Evolutionary conservation across 2,113 vertebrate genomes (phyloP).

Genomic region (Dipodomys spectabilis): DNA sequence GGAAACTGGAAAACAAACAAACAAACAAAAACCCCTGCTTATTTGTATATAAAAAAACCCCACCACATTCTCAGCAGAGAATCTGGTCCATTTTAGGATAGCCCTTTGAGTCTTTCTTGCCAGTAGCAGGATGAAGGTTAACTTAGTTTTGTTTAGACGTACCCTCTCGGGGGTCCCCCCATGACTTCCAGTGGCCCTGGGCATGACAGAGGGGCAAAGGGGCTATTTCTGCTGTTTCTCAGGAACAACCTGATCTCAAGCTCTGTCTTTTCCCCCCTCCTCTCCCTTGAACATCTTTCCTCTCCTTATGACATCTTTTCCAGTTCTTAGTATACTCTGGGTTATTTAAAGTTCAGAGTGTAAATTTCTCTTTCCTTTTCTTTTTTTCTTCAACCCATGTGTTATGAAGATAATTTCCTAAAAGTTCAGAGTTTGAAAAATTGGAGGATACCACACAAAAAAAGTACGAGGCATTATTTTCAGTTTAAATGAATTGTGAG

Average conservation of each 20-base stretch:
- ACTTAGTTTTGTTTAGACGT: neutral
- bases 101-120: neutral
- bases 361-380: neutral
- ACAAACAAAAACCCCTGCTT: neutral
- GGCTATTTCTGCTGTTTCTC: neutral
- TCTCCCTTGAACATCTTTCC: neutral
- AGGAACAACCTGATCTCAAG: neutral
- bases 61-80: conserved; percentile 41
- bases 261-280: neutral
- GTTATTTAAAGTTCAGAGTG: conserved; percentile 59
- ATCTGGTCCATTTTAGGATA: conserved; percentile 1
- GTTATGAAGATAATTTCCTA: conserved; percentile 11
- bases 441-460: neutral
- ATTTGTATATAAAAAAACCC: conserved; percentile 41
- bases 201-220: neutral
- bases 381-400: neutral
- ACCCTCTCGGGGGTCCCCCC: neutral
- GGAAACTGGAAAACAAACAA: conserved; percentile 36
- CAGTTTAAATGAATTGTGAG: neutral
- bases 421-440: conserved; percentile 60
- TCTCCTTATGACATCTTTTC: neutral
- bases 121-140: conserved; percentile 22
- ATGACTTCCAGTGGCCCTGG: neutral
- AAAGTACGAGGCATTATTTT: conserved; percentile 1
- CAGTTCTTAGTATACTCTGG: neutral